phyloP scores from a whole-genome alignment of 2,888 invertebrate genomes.

The Pandemis heparana region DNA sequence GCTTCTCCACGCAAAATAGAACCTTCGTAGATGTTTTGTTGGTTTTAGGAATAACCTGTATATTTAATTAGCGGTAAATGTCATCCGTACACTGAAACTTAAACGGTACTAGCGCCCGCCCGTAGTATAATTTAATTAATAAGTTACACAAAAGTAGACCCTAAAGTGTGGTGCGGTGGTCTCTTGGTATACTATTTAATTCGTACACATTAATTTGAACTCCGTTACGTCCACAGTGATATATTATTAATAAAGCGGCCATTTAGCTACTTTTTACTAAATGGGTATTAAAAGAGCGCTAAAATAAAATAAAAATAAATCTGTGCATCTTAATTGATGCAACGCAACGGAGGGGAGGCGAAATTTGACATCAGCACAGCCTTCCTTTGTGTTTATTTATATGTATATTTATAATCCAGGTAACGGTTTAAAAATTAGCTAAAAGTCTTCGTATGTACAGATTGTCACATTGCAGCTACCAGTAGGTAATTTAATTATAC shows the following conservation, averaged over 20 bases:
- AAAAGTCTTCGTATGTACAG: too few species aligned
- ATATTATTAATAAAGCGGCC: neutral
- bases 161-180: neutral
- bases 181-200: neutral
- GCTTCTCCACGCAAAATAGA: neutral
- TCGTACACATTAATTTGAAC: neutral
- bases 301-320: too few species aligned
- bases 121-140: conserved; percentile 2
- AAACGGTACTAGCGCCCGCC: neutral
- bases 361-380: too few species aligned
- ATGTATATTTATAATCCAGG: too few species aligned
- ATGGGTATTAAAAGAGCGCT: too few species aligned
- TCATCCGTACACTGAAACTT: neutral
- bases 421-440: too few species aligned
- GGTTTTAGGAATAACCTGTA: neutral
- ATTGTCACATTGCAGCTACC: too few species aligned
- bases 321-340: too few species aligned
- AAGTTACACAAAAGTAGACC: conserved; percentile 8
- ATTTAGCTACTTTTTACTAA: too few species aligned
- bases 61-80: neutral
- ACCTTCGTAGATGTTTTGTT: neutral
- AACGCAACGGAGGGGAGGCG: too few species aligned
- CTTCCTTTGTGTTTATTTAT: too few species aligned
- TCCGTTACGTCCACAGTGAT: neutral
- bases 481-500: too few species aligned